These are phyloP conservation scores for Vicugna pacos DNA, from an alignment of 2,113 vertebrate species.

Conservation along the genomic window DNA sequence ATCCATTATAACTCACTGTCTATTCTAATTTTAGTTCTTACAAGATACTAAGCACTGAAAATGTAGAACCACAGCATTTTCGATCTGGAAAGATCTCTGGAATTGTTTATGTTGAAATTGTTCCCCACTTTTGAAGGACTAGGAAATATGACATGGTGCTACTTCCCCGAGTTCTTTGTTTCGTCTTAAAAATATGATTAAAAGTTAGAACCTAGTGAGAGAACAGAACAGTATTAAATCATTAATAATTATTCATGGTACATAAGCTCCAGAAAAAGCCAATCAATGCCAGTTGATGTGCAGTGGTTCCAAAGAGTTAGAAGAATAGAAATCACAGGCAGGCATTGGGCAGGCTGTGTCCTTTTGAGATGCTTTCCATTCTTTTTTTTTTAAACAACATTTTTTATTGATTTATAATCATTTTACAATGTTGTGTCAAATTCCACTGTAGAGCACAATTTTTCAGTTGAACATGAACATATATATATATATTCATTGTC, in stretches of 20 bases:
- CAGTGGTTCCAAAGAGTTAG: not conserved
- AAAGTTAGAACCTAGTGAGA: not conserved
- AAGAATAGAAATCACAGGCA: not conserved
- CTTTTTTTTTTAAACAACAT: no score
- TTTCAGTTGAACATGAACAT: no score
- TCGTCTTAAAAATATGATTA: not conserved
- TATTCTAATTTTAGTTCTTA: conserved; percentile 6
- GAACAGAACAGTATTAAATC: not conserved
- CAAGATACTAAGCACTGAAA: not conserved
- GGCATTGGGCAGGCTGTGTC: not conserved
- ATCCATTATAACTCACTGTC: not conserved
- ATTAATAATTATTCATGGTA: not conserved
- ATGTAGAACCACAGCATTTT: not conserved
- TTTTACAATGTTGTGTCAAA: no score
- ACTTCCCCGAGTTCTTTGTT: not conserved
- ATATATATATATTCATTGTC: no score
- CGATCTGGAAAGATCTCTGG: not conserved
- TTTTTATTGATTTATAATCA: no score
- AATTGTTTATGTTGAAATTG: not conserved
- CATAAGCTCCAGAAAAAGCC: not conserved
- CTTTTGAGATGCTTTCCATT: not conserved
- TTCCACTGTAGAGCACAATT: no score
- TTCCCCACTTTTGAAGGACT: not conserved
- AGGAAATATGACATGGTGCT: not conserved
- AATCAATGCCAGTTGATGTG: not conserved